Conservation (phyloP, 2,113 vertebrate genomes). For the Salvator merianae region DNA sequence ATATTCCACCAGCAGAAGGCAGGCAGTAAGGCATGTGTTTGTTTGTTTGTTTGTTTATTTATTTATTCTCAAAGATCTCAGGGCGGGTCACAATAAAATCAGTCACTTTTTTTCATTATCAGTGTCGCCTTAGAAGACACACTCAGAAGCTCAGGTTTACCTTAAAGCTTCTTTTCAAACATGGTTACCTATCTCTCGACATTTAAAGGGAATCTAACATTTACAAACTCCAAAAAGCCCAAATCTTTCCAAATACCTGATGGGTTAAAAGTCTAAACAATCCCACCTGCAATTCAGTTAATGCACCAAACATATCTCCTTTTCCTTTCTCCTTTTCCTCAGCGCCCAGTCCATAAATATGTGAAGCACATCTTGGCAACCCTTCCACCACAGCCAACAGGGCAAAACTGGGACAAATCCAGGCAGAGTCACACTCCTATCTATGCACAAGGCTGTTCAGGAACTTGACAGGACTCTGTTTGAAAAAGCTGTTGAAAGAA, state of each 20-base stretch:
- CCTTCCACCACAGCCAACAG: background rate
- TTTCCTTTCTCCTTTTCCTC: background rate
- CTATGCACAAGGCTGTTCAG: constrained; percentile 61
- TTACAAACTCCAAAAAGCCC: background rate
- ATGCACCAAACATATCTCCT: background rate
- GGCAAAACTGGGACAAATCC: background rate
- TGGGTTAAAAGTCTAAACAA: background rate
- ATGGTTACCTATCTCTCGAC: background rate
- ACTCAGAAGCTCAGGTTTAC: background rate
- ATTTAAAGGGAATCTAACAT: background rate
- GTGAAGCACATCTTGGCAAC: constrained; percentile 8
- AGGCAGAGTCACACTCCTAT: constrained; percentile 39
- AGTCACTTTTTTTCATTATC: background rate
- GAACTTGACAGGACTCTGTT: constrained; percentile 73
- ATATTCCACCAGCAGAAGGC: background rate
- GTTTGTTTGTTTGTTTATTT: too few species aligned
- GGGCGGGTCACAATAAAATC: too few species aligned
- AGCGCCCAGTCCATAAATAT: background rate
- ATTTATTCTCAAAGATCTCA: too few species aligned
- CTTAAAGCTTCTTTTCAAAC: background rate
- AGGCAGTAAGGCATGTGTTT: background rate
- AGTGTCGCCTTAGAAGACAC: background rate
- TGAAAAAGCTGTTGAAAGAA: constrained; percentile 81
- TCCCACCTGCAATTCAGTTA: background rate
- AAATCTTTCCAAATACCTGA: background rate